Conservation (phyloP, 2,888 invertebrate genomes). For the Drosophila mayaguana region DNA sequence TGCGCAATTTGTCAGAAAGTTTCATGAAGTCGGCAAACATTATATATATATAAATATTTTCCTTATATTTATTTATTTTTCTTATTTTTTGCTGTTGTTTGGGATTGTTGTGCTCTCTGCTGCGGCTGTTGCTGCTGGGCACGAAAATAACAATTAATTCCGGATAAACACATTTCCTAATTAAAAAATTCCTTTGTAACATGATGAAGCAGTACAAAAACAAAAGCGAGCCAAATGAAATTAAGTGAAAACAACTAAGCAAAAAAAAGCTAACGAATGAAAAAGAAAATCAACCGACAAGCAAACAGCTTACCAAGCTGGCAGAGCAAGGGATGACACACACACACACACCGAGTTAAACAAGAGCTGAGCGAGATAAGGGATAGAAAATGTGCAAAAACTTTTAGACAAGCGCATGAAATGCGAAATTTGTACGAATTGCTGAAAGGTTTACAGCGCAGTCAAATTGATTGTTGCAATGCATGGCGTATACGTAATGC, state of each 20-base stretch:
- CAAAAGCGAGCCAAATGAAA: constrained; percentile 57
- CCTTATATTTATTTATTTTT: background rate
- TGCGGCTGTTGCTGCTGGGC: constrained; percentile 28
- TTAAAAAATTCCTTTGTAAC: constrained; percentile 79
- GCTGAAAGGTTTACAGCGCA: constrained; percentile 37
- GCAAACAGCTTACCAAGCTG: constrained; percentile 50
- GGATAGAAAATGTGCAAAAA: constrained; percentile 29
- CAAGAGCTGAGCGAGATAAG: constrained; percentile 27
- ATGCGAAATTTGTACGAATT: constrained; percentile 34
- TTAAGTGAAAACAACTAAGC: constrained; percentile 63
- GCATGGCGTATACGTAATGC: constrained; percentile 72
- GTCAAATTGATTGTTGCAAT: constrained; percentile 57
- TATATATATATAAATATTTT: constrained; percentile 15
- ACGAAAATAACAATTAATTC: constrained; percentile 78
- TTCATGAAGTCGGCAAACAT: constrained; percentile 21
- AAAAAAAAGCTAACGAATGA: constrained; percentile 11
- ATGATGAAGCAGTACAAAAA: constrained; percentile 57
- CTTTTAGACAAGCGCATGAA: constrained; percentile 41
- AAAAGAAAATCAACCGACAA: constrained; percentile 32
- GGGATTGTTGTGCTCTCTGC: constrained; percentile 11
- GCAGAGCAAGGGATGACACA: constrained; percentile 37
- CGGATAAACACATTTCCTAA: constrained; percentile 81
- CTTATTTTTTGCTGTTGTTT: background rate
- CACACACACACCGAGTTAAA: background rate
- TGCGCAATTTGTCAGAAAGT: constrained; percentile 29